phyloP scores from a whole-genome alignment of 2,888 invertebrate species.

The Nomada fucata region DNA sequence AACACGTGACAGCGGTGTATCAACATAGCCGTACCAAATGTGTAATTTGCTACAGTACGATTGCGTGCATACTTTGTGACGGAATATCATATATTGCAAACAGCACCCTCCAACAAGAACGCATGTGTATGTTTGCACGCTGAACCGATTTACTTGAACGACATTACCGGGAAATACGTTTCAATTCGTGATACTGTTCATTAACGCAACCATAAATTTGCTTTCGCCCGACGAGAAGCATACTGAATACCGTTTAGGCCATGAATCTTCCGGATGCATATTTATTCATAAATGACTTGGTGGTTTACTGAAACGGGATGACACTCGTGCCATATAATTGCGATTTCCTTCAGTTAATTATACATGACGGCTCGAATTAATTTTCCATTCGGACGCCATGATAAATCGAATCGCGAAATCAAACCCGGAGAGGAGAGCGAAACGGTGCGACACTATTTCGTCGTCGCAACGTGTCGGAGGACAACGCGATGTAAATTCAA shows the following conservation, averaged over 20 bases:
- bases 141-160: slow-evolving; percentile 7
- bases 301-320: slow-evolving; percentile 15
- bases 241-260: neutral
- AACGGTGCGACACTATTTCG: neutral
- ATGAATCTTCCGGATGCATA: slow-evolving; percentile 4
- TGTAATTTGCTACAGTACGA: slow-evolving; percentile 2
- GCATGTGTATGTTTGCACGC: neutral
- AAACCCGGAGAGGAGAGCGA: neutral
- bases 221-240: neutral
- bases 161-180: slow-evolving; percentile 24
- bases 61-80: slow-evolving; percentile 7
- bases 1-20: neutral
- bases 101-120: neutral
- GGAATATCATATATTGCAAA: neutral
- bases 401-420: slow-evolving; percentile 1
- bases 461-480: too few relatives aligned
- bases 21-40: neutral
- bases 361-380: slow-evolving; percentile 25
- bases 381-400: slow-evolving; percentile 2
- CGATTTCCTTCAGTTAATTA: slow-evolving; percentile 35
- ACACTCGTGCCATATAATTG: slow-evolving; percentile 11
- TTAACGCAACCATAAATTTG: slow-evolving; percentile 42
- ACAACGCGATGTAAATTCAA: too few relatives aligned
- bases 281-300: slow-evolving; percentile 17
- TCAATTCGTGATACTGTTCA: neutral